phyloP scores from a whole-genome alignment of 2,888 invertebrate genomes.

The Euplexia lucipara region DNA sequence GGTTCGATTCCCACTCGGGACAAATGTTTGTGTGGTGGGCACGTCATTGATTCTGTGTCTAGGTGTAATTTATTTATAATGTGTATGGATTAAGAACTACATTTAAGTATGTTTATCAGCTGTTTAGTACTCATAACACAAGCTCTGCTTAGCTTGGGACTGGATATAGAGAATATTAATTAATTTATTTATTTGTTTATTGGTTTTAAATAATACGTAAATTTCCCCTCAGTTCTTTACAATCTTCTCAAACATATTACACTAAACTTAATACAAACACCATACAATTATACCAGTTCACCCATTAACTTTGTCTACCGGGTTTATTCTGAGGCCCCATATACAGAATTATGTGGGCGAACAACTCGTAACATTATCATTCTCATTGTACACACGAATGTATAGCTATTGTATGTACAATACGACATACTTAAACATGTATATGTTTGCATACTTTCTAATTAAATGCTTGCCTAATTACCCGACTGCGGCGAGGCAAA shows the following conservation, averaged over 20 bases:
- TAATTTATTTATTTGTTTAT: too few species aligned
- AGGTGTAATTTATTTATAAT: too few species aligned
- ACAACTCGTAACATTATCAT: slow-evolving; percentile 50
- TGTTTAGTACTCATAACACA: too few species aligned
- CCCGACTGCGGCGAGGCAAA: neutral
- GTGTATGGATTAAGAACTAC: too few species aligned
- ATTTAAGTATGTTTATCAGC: too few species aligned
- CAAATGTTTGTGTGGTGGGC: too few species aligned
- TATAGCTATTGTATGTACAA: slow-evolving; percentile 45
- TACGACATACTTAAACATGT: slow-evolving; percentile 26
- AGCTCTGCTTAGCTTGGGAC: too few species aligned
- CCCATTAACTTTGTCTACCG: slow-evolving; percentile 44
- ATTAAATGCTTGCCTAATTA: slow-evolving; percentile 20
- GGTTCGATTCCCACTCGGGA: too few species aligned
- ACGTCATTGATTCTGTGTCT: too few species aligned
- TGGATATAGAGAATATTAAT: too few species aligned
- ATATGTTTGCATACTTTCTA: slow-evolving; percentile 44
- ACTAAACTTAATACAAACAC: slow-evolving; percentile 10
- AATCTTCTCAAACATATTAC: neutral
- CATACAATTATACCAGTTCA: slow-evolving; percentile 22
- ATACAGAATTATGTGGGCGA: slow-evolving; percentile 47
- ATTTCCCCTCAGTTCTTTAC: too few species aligned
- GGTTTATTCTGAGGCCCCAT: slow-evolving; percentile 26
- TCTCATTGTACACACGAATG: slow-evolving; percentile 37
- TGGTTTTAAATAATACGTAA: too few species aligned